These are phyloP conservation scores for Condylostylus longicornis DNA, from an alignment of 1,140 invertebrate genomes.

Conservation along the genomic window DNA sequence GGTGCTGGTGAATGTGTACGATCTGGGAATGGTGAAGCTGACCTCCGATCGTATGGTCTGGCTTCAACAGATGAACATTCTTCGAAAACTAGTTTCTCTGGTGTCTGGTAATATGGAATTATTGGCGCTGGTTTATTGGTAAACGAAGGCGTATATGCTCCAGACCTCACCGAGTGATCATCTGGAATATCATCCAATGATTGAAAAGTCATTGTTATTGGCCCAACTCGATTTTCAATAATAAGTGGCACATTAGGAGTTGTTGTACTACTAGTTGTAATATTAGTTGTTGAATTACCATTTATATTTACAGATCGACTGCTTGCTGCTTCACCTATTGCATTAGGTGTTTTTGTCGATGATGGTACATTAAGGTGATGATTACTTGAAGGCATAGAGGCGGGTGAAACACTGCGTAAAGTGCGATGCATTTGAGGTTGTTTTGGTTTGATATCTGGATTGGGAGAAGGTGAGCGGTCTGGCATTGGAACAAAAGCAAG, in stretches of 20 bases:
- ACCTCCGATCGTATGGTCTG: slow-evolving; percentile 36
- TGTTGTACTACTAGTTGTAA: background rate
- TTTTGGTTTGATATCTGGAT: too few species aligned
- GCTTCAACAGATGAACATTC: slow-evolving; percentile 39
- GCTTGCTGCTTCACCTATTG: slow-evolving; percentile 7
- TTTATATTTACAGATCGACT: slow-evolving; percentile 1
- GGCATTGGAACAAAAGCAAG: slow-evolving; percentile 28
- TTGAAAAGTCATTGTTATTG: slow-evolving; percentile 39
- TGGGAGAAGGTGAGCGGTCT: slow-evolving; percentile 7
- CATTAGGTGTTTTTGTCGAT: slow-evolving; percentile 6
- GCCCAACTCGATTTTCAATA: slow-evolving; percentile 20
- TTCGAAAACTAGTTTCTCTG: slow-evolving; percentile 43
- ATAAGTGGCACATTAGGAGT: slow-evolving; percentile 23
- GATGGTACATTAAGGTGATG: background rate
- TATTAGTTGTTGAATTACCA: slow-evolving; percentile 4
- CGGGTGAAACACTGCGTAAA: too few species aligned
- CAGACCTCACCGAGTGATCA: slow-evolving; percentile 27
- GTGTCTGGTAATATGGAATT: slow-evolving; percentile 44
- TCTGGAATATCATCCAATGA: slow-evolving; percentile 36
- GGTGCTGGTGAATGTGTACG: slow-evolving; percentile 40
- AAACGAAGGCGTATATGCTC: slow-evolving; percentile 43
- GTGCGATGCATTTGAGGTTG: too few species aligned
- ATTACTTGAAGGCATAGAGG: slow-evolving; percentile 2
- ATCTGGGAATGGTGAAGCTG: slow-evolving; percentile 40
- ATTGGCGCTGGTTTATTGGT: slow-evolving; percentile 48